Evolutionary conservation across 2,797 vertebrate species (phyloP).

Genomic region (Spondyliosoma cantharus): DNA sequence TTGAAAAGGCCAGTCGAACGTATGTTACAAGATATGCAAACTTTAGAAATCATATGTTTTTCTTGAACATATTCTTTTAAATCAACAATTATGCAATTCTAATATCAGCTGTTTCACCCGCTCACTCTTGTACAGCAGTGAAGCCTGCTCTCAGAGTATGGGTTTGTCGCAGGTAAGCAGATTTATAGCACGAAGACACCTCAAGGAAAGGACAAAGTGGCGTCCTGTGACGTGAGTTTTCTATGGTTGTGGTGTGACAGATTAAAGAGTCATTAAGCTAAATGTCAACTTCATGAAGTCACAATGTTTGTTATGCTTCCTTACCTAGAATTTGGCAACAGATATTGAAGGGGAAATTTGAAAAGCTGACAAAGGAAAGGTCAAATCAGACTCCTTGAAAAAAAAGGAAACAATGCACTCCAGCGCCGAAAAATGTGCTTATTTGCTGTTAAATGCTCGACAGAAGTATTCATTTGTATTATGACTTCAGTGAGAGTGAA

Average conservation of each 20-base stretch:
- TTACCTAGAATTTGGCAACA: not conserved
- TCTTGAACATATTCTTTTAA: not conserved
- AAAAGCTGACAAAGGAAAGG: conserved; percentile 1
- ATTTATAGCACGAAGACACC: not conserved
- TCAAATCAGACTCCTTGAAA: conserved; percentile 1
- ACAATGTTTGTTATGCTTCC: not conserved
- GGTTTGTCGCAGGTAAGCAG: conserved; percentile 3
- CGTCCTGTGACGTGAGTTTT: not conserved
- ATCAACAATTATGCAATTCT: not conserved
- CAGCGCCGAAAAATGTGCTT: not conserved
- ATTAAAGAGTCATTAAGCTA: not conserved
- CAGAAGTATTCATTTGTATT: not conserved
- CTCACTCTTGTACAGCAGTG: not conserved
- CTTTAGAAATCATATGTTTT: not conserved
- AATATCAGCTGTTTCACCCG: not conserved
- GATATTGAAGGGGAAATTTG: conserved; percentile 9
- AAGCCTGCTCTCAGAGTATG: not conserved
- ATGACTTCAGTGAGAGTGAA: not conserved
- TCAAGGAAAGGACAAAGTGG: not conserved
- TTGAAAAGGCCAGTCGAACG: no score
- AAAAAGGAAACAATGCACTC: not conserved
- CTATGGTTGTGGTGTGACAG: not conserved
- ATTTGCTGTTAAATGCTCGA: not conserved
- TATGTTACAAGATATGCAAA: no score
- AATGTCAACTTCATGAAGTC: not conserved